Evolutionary conservation across 2,797 vertebrate species (phyloP).

Genomic region (Eupleurogrammus muticus): DNA sequence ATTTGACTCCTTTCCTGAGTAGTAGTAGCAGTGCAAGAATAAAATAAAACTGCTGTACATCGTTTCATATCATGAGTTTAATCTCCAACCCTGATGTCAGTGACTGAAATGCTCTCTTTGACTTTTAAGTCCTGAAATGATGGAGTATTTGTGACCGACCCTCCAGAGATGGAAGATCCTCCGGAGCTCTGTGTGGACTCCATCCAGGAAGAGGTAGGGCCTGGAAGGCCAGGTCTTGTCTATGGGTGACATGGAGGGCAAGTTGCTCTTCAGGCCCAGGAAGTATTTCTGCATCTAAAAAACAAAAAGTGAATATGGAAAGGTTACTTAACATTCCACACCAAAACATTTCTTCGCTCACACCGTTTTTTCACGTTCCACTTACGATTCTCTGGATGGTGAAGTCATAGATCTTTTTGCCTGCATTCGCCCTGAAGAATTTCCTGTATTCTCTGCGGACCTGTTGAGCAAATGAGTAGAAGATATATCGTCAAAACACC

Average conservation of each 20-base stretch:
- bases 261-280: constrained; percentile 89
- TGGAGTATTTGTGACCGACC: constrained; percentile 78
- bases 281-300: constrained; percentile 92
- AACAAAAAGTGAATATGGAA: background rate
- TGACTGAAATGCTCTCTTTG: background rate
- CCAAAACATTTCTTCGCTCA: background rate
- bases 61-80: background rate
- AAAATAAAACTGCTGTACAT: background rate
- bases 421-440: constrained; percentile 97
- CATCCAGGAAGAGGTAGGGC: constrained; percentile 92
- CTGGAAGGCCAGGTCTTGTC: constrained; percentile 93
- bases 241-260: constrained; percentile 94
- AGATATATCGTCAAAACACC: constrained; percentile 44
- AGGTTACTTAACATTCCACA: background rate
- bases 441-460: constrained; percentile 98
- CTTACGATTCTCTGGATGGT: constrained; percentile 97
- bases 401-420: constrained; percentile 97
- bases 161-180: constrained; percentile 97
- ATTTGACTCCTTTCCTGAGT: background rate
- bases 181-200: constrained; percentile 89
- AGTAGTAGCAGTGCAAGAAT: background rate
- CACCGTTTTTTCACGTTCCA: constrained; percentile 31
- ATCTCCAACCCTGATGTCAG: background rate
- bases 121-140: constrained; percentile 1
- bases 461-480: constrained; percentile 76